A percentile compares a stretch with the other conserved stretches of the same genome.
phyloP scores from a whole-genome alignment of 1,140 invertebrate genomes.

The Papilio aristodemus region DNA sequence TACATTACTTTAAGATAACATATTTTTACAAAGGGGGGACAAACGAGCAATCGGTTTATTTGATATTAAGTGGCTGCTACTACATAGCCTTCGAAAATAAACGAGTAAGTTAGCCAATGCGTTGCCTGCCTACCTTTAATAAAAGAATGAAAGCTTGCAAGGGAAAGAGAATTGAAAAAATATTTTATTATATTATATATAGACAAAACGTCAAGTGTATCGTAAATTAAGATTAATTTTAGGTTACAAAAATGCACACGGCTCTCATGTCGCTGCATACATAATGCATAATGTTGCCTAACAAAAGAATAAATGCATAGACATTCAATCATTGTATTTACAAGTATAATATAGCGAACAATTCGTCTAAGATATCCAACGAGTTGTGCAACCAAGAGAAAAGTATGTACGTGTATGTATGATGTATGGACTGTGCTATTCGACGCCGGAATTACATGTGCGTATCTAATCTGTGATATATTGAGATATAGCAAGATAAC shows the following conservation, averaged over 20 bases:
- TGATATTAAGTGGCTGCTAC: no score
- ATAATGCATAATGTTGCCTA: conserved; percentile 4
- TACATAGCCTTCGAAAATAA: no score
- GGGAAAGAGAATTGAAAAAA: no score
- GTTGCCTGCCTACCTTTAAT: no score
- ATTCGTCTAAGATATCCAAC: conserved; percentile 3
- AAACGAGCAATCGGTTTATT: no score
- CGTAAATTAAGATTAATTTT: conserved; percentile 6
- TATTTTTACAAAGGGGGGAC: no score
- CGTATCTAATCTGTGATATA: conserved; percentile 34
- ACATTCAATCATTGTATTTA: conserved; percentile 13
- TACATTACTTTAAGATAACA: no score
- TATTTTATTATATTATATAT: no score
- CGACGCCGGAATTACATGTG: conserved; percentile 22
- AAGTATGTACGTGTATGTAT: conserved; percentile 28
- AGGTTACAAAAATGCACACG: conserved; percentile 1
- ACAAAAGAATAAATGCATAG: conserved; percentile 19
- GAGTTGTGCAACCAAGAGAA: conserved; percentile 26
- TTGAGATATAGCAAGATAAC: conserved; percentile 30
- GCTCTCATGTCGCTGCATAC: not conserved
- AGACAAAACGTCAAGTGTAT: not conserved
- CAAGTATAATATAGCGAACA: conserved; percentile 15
- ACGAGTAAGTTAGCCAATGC: no score
- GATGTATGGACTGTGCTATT: conserved; percentile 24
- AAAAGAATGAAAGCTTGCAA: no score